Evolutionary conservation across 2,888 invertebrate genomes (phyloP), one percentile per base, ranked within the genome.

Genomic region (Apotomis turbidana): DNA sequence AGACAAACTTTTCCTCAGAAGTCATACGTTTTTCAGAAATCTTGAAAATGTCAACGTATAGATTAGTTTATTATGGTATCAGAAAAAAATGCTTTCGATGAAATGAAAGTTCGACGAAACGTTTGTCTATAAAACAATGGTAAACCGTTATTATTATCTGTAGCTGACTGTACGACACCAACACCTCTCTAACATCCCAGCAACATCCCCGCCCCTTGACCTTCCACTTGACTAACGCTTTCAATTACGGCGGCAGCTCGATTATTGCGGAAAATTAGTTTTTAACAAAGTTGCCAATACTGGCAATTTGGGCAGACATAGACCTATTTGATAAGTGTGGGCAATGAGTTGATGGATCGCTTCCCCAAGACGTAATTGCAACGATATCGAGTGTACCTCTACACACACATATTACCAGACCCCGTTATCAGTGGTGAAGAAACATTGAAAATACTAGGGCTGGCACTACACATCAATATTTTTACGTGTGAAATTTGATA

Each of bases 211-310:
- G 27, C n/a, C 13, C 64, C 51, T 67, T 62, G 44, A 62, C 57
- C 60, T 63, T 74, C 58, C 54, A 60, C 66, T 61, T 36, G 68
- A 64, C 63, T 15, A 71, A 52, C 62, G 74, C 74, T 46, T 71
- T 74, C 74, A 71, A 75, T 75, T 60, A 69, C 76, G 69, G 44
- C 67, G 62, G 66, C 46, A 52, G 75, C 82, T 81, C 79, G 78
- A 84, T 82, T 83, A 83, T 81, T 76, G 78, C 73, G 77, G 77
- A 79, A 85, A 85, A 89, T 87, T 86, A 83, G 81, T 79, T 82
- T 81, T 81, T 81, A 83, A 84, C 82, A 82, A 81, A 83, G 82
- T 81, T 82, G 80, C 76, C 70, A 74, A 82, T 81, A 81, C 77
- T 78, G 79, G 83, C 82, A 85, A 85, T 85, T 79, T 80, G 41